Percentiles rank a stretch among this genome's conserved stretches.
Conservation (phyloP, 2,113 vertebrate species). For the Tauraco erythrolophus region DNA sequence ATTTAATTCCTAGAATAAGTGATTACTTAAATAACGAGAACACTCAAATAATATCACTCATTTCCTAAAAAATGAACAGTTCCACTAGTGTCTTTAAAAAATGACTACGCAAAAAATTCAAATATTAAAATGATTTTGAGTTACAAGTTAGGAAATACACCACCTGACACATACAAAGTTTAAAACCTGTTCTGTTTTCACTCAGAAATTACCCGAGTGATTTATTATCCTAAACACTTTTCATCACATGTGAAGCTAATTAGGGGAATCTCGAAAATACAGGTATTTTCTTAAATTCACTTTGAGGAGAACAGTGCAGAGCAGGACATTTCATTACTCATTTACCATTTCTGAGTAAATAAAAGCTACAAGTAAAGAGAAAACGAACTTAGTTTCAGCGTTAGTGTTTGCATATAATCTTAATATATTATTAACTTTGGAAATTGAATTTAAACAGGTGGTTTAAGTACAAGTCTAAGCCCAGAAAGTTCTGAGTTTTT, state of each 20-base stretch:
- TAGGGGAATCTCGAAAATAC: not conserved
- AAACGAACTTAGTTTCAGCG: not conserved
- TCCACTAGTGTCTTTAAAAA: not conserved
- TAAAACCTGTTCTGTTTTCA: not conserved
- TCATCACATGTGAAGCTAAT: not conserved
- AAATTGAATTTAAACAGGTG: not conserved
- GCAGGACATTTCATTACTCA: not conserved
- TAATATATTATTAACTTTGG: not conserved
- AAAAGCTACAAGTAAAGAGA: not conserved
- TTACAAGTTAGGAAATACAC: not conserved
- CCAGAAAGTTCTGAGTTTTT: not conserved
- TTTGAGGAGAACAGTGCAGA: not conserved
- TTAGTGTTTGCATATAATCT: not conserved
- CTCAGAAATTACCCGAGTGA: not conserved
- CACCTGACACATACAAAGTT: not conserved
- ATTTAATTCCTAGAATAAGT: not conserved
- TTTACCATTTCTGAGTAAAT: not conserved
- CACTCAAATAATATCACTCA: not conserved
- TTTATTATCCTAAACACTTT: not conserved
- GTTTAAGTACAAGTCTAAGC: not conserved
- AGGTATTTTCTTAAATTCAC: not conserved
- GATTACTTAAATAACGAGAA: not conserved
- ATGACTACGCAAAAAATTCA: not conserved
- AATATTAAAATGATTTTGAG: not conserved
- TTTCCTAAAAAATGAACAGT: not conserved